Base-by-base conservation (phyloP, 2,113 vertebrate species). In the Leptodactylus fuscus region DNA sequence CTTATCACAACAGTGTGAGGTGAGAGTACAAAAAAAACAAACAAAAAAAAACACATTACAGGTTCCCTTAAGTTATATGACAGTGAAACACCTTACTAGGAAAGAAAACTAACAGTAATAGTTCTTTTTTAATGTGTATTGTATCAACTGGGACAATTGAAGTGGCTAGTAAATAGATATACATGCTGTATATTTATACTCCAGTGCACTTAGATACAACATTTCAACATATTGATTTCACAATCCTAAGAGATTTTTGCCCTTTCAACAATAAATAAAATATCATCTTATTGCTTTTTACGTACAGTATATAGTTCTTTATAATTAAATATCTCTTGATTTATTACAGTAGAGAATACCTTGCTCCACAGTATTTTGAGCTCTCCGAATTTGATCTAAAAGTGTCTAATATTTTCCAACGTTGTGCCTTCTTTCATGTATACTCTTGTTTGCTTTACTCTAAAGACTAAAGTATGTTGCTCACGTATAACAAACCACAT, bases 401-500 rank as follows among this genome's bases (percentile, higher is more conserved):
- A 46, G 13, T 20, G 55, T 81, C 41, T 27, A 81, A 27, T 32
- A 67, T 81, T 65, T 81, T 62, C 41, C 41, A 49, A 81, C 69
- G 69, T 58, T 41, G 27, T 71, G 53, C 22, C 53, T 60, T 22
- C 70, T 75, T 76, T 83, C 24, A 74, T 83, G 34, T 62, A 20
- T 16, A 16, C 38, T 27, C 70, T 34, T 48, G 27, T 75, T 44
- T 67, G 32, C 29, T 75, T 29, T 75, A 41, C 53, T 83, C 71
- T 29, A 24, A 38, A 75, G 51, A 24, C 60, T n/a, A 83, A 75
- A 75, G 32, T 75, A 83, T 83, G 53, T 74, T 75, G 20, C 71
- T 75, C 82, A 83, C 71, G 70, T 62, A 60, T 32, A 22, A 38
- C 36, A 75, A 83, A 46, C 82, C 71, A 83, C 82, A 75, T 83